Evolutionary conservation across 2,113 vertebrate species (phyloP).

Genomic region (Abramis brama): DNA sequence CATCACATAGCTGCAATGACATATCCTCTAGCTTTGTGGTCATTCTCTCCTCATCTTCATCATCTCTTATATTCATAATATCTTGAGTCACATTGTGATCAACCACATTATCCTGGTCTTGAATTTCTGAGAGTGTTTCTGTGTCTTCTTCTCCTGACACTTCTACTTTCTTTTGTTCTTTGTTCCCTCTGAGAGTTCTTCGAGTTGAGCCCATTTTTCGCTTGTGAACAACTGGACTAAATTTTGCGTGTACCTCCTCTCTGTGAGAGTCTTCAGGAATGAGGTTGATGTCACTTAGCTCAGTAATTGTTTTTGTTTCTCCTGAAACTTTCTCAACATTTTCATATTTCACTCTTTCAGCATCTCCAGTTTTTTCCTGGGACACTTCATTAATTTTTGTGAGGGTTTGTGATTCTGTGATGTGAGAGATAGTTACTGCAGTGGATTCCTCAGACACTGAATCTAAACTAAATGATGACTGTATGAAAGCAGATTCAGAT

Average conservation of each 20-base stretch:
- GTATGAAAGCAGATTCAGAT: background rate
- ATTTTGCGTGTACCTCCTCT: background rate
- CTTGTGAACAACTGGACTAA: background rate
- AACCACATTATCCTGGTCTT: background rate
- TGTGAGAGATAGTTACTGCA: background rate
- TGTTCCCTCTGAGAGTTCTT: background rate
- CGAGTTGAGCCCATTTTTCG: constrained; percentile 27
- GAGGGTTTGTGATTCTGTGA: background rate
- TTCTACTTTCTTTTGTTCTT: constrained; percentile 5
- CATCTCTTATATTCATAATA: background rate
- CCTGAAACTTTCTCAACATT: background rate
- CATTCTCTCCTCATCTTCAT: background rate
- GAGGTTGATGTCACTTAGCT: background rate
- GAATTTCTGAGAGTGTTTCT: background rate
- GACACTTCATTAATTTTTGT: background rate
- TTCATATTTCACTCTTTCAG: background rate
- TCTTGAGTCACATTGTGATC: background rate
- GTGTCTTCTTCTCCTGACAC: background rate
- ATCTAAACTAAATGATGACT: background rate
- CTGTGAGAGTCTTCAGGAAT: background rate
- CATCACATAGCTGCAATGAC: background rate
- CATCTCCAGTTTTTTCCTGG: background rate
- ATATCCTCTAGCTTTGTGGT: background rate
- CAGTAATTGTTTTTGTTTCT: background rate
- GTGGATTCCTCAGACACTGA: background rate